Conservation (phyloP, 2,113 vertebrate species). For the Chaetura pelagica region DNA sequence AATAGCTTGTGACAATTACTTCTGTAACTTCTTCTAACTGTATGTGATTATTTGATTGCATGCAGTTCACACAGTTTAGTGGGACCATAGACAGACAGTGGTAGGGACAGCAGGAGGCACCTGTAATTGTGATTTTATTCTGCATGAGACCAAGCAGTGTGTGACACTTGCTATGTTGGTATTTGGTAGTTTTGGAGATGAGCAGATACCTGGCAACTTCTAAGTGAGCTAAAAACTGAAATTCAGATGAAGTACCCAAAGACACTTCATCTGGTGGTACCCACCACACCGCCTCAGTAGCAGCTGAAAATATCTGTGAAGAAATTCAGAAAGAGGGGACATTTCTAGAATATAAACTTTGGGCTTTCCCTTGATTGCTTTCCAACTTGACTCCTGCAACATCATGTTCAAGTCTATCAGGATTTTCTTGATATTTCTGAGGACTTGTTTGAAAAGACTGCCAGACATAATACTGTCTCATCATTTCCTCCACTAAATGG, state of each 20-base stretch:
- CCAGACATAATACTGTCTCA: conserved; percentile 32
- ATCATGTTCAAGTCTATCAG: neutral
- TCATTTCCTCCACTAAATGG: conserved; percentile 32
- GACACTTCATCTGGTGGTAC: too few relatives aligned
- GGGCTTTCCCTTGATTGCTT: conserved; percentile 29
- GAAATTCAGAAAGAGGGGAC: conserved; percentile 13
- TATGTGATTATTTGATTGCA: neutral
- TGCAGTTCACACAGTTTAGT: neutral
- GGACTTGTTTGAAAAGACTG: conserved; percentile 49
- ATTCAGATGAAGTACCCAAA: conserved; percentile 26
- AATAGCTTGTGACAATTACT: neutral
- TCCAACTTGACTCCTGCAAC: neutral
- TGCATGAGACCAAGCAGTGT: neutral
- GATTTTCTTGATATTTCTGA: neutral
- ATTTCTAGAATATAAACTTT: conserved; percentile 35
- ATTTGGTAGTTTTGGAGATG: neutral
- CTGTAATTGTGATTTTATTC: neutral
- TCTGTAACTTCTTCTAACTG: neutral
- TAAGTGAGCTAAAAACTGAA: conserved; percentile 13
- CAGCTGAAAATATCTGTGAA: conserved; percentile 13
- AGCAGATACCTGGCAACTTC: neutral
- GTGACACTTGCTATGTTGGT: neutral
- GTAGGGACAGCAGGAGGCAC: neutral
- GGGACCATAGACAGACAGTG: neutral
- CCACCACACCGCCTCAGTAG: neutral